Evolutionary conservation across 2,113 vertebrate genomes (phyloP).

Genomic region (Terrapene triunguis): DNA sequence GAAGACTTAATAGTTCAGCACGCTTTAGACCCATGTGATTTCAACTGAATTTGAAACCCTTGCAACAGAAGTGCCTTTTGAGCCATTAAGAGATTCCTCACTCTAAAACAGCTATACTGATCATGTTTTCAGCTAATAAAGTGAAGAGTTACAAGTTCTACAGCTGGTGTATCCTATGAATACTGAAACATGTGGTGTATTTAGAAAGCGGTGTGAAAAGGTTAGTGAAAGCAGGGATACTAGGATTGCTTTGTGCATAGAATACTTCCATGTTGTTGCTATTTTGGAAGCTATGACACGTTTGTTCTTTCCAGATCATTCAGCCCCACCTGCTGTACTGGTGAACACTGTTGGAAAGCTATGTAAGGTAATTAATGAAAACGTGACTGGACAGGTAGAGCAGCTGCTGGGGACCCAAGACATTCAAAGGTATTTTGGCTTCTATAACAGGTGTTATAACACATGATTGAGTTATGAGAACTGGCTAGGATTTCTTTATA

Average conservation of each 20-base stretch:
- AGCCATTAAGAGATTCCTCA: background rate
- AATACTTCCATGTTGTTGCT: background rate
- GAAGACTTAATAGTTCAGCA: background rate
- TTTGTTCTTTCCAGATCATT: constrained; percentile 81
- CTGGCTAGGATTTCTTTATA: background rate
- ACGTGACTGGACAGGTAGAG: constrained; percentile 74
- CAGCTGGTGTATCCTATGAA: background rate
- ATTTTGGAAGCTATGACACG: background rate
- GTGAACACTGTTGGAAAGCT: constrained; percentile 86
- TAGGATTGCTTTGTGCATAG: background rate
- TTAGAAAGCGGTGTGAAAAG: background rate
- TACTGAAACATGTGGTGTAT: background rate
- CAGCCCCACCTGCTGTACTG: constrained; percentile 81
- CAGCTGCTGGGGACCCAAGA: constrained; percentile 85
- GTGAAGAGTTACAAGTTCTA: background rate
- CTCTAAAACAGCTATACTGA: background rate
- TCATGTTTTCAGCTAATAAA: background rate
- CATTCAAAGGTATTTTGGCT: constrained; percentile 86
- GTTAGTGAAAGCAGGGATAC: background rate
- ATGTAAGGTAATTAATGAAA: constrained; percentile 73
- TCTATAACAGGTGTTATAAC: background rate
- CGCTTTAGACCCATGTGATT: background rate
- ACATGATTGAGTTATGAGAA: background rate
- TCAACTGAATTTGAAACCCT: background rate
- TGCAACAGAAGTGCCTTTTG: background rate